Conservation (phyloP, 2,113 vertebrate species). For the Acrocephalus kingi region DNA sequence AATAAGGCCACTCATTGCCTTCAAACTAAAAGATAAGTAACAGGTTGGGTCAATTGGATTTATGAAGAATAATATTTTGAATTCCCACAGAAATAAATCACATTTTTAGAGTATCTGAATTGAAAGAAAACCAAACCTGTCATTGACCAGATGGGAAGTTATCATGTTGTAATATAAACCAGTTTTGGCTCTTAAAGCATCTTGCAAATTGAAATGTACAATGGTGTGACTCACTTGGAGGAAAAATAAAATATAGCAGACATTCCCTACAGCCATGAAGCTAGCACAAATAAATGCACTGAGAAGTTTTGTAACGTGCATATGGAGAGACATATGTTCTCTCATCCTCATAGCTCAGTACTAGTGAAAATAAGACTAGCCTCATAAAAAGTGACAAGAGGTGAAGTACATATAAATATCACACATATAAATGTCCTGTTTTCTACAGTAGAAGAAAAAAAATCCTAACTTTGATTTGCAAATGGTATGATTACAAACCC, state of each 20-base stretch:
- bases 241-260: conserved; percentile 79
- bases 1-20: neutral
- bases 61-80: neutral
- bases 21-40: neutral
- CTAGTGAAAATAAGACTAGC: conserved; percentile 74
- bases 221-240: conserved; percentile 76
- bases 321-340: conserved; percentile 83
- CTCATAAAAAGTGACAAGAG: conserved; percentile 72
- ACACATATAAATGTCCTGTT: conserved; percentile 63
- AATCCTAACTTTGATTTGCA: neutral
- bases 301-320: conserved; percentile 73
- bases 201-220: conserved; percentile 79
- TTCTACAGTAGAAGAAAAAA: conserved; percentile 31
- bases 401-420: conserved; percentile 69
- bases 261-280: conserved; percentile 75
- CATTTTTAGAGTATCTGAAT: conserved; percentile 65
- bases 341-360: conserved; percentile 68
- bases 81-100: conserved; percentile 17
- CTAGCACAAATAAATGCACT: conserved; percentile 72
- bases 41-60: neutral
- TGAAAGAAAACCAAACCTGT: conserved; percentile 70
- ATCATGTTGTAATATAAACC: conserved; percentile 72
- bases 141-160: conserved; percentile 75
- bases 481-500: neutral
- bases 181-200: conserved; percentile 71